A percentile compares a stretch with the other conserved stretches of the same genome.
Evolutionary conservation across 2,888 invertebrate genomes (phyloP).

Genomic region (Ochropleura leucogaster): DNA sequence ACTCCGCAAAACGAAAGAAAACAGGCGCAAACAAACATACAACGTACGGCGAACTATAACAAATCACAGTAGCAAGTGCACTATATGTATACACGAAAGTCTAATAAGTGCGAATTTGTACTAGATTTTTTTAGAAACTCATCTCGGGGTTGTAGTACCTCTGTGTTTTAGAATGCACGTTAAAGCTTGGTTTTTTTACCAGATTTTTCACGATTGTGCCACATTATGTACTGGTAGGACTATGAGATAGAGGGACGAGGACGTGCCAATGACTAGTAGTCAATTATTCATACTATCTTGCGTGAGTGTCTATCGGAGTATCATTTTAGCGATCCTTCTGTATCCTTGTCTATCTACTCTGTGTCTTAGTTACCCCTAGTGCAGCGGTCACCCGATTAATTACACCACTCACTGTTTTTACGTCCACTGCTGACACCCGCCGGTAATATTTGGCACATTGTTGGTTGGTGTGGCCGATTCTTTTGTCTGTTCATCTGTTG

Average conservation of each 20-base stretch:
- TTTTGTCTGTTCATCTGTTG: slow-evolving; percentile 60
- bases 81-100: background rate
- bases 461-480: slow-evolving; percentile 49
- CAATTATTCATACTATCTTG: background rate
- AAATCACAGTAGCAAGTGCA: background rate
- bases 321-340: slow-evolving; percentile 35
- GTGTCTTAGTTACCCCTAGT: slow-evolving; percentile 72
- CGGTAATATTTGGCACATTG: slow-evolving; percentile 66
- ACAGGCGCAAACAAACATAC: background rate
- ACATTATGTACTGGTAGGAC: background rate
- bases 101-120: background rate
- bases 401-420: slow-evolving; percentile 69
- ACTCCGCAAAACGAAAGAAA: background rate
- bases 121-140: background rate
- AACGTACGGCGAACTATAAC: background rate
- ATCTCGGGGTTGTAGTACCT: background rate
- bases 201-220: background rate
- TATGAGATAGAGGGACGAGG: background rate
- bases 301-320: background rate
- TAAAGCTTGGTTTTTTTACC: background rate
- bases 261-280: background rate
- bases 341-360: slow-evolving; percentile 3
- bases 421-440: slow-evolving; percentile 36
- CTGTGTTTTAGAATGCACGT: background rate
- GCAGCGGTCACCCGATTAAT: slow-evolving; percentile 80